These are phyloP conservation scores for Manis pentadactyla DNA, from an alignment of 2,797 vertebrate genomes.

Conservation along the genomic window DNA sequence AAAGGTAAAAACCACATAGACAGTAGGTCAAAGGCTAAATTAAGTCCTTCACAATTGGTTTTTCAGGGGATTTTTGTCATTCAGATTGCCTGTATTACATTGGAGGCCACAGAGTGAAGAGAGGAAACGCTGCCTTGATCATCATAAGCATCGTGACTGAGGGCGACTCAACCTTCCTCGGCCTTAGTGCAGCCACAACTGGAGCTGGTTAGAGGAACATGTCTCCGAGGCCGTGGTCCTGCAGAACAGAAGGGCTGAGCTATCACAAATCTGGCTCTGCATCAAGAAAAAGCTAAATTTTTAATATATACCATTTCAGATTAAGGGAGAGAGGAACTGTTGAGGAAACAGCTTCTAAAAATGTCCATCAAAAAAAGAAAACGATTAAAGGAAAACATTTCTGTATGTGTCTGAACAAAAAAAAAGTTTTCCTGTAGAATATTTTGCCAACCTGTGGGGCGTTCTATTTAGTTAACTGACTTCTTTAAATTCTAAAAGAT, in stretches of 20 bases:
- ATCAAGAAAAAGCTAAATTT: background rate
- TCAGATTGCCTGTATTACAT: background rate
- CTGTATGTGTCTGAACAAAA: background rate
- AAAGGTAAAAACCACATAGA: background rate
- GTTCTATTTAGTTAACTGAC: background rate
- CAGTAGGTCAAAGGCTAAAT: background rate
- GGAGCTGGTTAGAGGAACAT: background rate
- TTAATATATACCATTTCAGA: background rate
- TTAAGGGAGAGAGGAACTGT: background rate
- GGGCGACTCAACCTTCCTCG: background rate
- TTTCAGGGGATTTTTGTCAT: background rate
- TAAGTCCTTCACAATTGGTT: background rate
- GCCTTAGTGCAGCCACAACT: background rate
- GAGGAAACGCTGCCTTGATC: background rate
- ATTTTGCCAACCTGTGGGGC: background rate
- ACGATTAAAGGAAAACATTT: slow-evolving; percentile 22
- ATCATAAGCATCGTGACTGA: background rate
- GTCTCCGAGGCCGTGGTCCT: background rate
- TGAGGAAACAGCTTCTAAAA: slow-evolving; percentile 41
- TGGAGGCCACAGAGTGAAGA: background rate
- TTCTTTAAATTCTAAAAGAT: slow-evolving; percentile 32
- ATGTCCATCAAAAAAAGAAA: background rate
- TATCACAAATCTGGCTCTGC: background rate
- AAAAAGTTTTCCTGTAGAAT: background rate
- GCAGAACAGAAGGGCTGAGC: background rate